Percentiles rank a stretch among this genome's conserved stretches.
Conservation (phyloP, 1,140 invertebrate genomes). For the Andricus grossulariae region DNA sequence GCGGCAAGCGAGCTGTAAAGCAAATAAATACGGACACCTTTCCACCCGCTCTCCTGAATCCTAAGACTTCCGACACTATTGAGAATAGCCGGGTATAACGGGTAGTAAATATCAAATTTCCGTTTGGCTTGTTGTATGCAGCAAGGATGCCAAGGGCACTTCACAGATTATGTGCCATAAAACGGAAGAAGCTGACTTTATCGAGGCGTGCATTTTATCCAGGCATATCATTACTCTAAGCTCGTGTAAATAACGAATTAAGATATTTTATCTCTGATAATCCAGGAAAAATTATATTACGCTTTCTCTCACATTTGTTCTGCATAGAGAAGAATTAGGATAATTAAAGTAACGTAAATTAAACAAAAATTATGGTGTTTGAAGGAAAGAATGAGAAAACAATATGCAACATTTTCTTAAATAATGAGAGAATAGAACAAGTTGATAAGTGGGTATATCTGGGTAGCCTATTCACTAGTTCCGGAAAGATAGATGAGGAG, state of each 20-base stretch:
- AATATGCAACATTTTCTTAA: too few species aligned
- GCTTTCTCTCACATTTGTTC: background rate
- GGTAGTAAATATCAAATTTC: slow-evolving; percentile 29
- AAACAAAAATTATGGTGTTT: too few species aligned
- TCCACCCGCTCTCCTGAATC: slow-evolving; percentile 14
- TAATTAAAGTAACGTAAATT: too few species aligned
- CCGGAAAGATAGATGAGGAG: too few species aligned
- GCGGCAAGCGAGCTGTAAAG: background rate
- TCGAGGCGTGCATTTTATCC: background rate
- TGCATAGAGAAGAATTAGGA: too few species aligned
- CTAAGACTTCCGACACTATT: slow-evolving; percentile 18
- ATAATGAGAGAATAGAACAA: too few species aligned
- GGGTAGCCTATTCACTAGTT: too few species aligned
- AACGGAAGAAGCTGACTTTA: slow-evolving; percentile 15
- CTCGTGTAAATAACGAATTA: background rate
- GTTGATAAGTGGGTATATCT: too few species aligned
- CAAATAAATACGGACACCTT: slow-evolving; percentile 11
- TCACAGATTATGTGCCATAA: slow-evolving; percentile 9
- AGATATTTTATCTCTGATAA: background rate
- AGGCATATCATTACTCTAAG: background rate
- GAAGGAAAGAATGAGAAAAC: too few species aligned
- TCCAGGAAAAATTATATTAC: too few species aligned
- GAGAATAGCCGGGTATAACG: slow-evolving; percentile 10
- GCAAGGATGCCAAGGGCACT: slow-evolving; percentile 16
- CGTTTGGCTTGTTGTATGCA: slow-evolving; percentile 23